Evolutionary conservation across 2,113 vertebrate genomes (phyloP), one percentile per base, ranked within the genome.

Genomic region (Struthidea cinerea): DNA sequence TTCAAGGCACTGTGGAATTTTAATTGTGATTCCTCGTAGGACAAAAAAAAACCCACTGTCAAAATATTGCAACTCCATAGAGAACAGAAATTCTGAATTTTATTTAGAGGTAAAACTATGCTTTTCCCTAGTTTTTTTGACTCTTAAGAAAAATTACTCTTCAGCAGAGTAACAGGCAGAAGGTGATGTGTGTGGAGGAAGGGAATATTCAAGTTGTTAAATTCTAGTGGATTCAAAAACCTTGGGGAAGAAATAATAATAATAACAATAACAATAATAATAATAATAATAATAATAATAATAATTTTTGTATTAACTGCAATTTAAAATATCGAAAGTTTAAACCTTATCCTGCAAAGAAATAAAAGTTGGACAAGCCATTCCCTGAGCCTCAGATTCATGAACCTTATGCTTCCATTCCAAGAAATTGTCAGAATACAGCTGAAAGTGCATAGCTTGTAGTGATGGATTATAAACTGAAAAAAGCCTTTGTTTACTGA

Each of bases 401-500:
- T 5, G 7, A 76, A 84, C 10, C 2, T 53, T 53, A 47, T 9
- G 22, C 52, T 87, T 75, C 50, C 39, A 60, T 52, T 84, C 84
- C 81, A 91, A 93, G 39, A 84, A 95, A 50, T 7, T 75, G 73
- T 84, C 84, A 84, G 39, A 87, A 37, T 23, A 28, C 16, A 84
- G 32, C 52, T 75, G 69, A 67, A 81, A 91, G 41, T 21, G 5
- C 52, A 91, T 67, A 70, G 27, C 76, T 61, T 55, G 39, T 89
- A 55, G 23, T 65, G 60, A 46, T 44, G 68, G 49, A 71, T 84
- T 91, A 59, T 55, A 85, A 94, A 87, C 22, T 55, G 27, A 60
- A 78, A 80, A 86, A 93, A 35, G 42, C 11, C 19, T 91, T 55
- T 93, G 32, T 70, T 94, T 94, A 78, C 77, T 71, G 35, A 75